phyloP scores from a whole-genome alignment of 2,797 vertebrate genomes.

The Arctocebus calabarensis region DNA sequence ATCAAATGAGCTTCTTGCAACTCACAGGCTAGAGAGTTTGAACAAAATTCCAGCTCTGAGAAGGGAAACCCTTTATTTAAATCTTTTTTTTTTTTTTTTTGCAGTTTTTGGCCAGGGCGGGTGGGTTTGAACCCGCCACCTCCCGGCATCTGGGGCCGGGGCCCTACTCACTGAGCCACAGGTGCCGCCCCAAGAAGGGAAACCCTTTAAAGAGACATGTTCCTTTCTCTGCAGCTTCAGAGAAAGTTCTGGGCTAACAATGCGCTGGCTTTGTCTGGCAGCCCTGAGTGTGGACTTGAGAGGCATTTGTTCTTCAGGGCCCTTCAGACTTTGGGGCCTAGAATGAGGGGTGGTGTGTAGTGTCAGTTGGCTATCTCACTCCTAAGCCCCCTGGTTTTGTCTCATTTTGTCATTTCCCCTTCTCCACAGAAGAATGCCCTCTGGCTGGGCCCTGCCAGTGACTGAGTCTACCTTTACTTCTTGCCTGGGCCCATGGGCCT shows the following conservation, averaged over 20 bases:
- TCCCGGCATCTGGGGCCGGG: too few species aligned
- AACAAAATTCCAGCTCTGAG: neutral
- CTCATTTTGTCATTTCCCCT: neutral
- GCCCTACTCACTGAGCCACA: too few species aligned
- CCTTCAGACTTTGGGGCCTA: neutral
- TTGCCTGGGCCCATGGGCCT: neutral
- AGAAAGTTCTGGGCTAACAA: neutral
- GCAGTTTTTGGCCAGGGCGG: too few species aligned
- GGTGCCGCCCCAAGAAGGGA: too few species aligned
- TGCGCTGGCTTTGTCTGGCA: neutral
- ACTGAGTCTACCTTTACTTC: neutral
- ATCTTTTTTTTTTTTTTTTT: too few species aligned
- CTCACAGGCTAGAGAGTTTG: neutral
- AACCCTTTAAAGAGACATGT: neutral
- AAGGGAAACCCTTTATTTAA: too few species aligned
- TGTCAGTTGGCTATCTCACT: neutral
- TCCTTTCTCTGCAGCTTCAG: neutral
- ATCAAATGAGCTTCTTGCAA: neutral
- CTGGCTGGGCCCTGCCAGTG: neutral
- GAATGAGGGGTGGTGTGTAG: neutral
- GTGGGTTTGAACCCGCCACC: too few species aligned
- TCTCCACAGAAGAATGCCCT: neutral
- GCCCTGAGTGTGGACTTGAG: neutral
- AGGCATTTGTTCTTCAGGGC: neutral
- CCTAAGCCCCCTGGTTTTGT: neutral